Evolutionary conservation across 37 sponge, comb jelly and placozoan species (phyloP).

Genomic region (Halichondria panicea): DNA sequence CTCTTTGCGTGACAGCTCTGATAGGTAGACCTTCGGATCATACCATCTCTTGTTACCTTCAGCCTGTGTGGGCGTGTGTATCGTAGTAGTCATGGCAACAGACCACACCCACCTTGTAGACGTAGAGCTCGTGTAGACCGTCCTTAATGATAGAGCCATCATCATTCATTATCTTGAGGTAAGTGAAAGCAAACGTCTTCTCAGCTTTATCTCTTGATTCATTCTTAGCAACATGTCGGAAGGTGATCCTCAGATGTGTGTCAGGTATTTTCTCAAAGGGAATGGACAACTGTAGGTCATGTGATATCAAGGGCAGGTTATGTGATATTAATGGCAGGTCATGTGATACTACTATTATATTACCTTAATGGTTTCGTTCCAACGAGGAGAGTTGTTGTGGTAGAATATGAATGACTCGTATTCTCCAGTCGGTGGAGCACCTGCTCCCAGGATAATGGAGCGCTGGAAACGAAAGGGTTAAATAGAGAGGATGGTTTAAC

Average conservation of each 20-base stretch:
- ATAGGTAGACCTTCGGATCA: slow-evolving; percentile 38
- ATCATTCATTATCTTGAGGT: slow-evolving; percentile 67
- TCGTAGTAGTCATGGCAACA: too few species aligned
- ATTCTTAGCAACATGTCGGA: slow-evolving; percentile 78
- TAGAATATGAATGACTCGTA: slow-evolving; percentile 76
- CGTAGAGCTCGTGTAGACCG: slow-evolving; percentile 63
- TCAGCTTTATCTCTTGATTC: slow-evolving; percentile 71
- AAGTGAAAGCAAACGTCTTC: slow-evolving; percentile 76
- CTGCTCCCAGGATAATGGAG: slow-evolving; percentile 53
- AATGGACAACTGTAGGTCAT: slow-evolving; percentile 32
- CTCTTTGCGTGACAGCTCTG: slow-evolving; percentile 16
- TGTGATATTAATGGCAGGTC: background rate
- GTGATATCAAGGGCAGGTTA: background rate
- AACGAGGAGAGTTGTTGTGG: slow-evolving; percentile 78
- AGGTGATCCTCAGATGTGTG: slow-evolving; percentile 64
- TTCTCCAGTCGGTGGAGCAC: slow-evolving; percentile 14
- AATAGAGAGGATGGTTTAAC: background rate
- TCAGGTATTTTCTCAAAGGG: slow-evolving; percentile 51
- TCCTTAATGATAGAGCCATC: slow-evolving; percentile 75
- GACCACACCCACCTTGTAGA: slow-evolving; percentile 50
- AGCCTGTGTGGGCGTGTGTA: slow-evolving; percentile 10
- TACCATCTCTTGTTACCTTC: slow-evolving; percentile 41
- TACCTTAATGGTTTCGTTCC: slow-evolving; percentile 78
- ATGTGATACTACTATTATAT: background rate
- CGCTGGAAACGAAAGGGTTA: slow-evolving; percentile 24